Evolutionary conservation across 2,113 vertebrate species (phyloP).

Genomic region (Neomonachus schauinslandi): DNA sequence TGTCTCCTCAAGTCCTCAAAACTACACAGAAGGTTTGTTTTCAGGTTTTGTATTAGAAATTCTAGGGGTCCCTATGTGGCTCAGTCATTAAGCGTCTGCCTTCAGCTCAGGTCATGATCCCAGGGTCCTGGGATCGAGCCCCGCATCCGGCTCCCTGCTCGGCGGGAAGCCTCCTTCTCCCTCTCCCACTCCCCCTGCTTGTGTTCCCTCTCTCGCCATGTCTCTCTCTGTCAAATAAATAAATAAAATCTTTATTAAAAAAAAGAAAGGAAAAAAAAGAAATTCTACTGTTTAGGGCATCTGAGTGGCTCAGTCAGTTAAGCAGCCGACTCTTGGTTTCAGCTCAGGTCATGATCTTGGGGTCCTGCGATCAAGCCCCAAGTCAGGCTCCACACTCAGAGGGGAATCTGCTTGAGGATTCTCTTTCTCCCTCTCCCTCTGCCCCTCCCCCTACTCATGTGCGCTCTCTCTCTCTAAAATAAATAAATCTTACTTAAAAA

Average conservation of each 20-base stretch:
- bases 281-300: slow-evolving; percentile 9
- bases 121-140: too few species aligned
- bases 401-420: too few species aligned
- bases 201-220: too few species aligned
- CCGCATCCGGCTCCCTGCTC: too few species aligned
- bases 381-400: too few species aligned
- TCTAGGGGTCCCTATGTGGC: not conserved
- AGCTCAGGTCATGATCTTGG: not conserved
- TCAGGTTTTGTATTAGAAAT: slow-evolving; percentile 11
- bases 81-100: not conserved
- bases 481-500: not conserved
- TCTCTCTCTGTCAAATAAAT: too few species aligned
- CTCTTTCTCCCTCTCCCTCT: not conserved
- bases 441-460: not conserved
- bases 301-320: not conserved
- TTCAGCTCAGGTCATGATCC: not conserved
- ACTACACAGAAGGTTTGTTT: not conserved
- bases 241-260: too few species aligned
- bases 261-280: not conserved
- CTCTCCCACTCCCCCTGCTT: too few species aligned
- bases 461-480: not conserved
- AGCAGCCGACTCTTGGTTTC: not conserved
- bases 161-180: too few species aligned
- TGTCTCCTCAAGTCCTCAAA: not conserved
- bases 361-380: not conserved